Conservation (phyloP, 2,888 invertebrate species). For the Pteria penguin region DNA sequence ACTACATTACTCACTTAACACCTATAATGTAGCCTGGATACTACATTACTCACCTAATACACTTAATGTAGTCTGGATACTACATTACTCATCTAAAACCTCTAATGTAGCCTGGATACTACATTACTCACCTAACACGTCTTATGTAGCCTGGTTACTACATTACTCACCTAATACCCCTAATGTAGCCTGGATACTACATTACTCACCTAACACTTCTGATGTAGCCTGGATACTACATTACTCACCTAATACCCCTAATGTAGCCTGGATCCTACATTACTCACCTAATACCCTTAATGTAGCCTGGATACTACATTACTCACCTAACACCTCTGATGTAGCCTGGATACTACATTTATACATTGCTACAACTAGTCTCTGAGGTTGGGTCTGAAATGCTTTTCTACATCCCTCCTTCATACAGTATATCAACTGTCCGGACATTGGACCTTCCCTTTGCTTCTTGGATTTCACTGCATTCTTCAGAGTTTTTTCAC, state of each 20-base stretch:
- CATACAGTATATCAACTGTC: slow-evolving; percentile 94
- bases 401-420: slow-evolving; percentile 93
- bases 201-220: too few relatives aligned
- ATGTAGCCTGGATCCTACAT: slow-evolving; percentile 90
- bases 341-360: slow-evolving; percentile 90
- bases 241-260: slow-evolving; percentile 89
- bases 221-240: too few relatives aligned
- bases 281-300: slow-evolving; percentile 91
- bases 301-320: not conserved
- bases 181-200: too few relatives aligned
- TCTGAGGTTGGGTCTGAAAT: slow-evolving; percentile 92
- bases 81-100: too few relatives aligned
- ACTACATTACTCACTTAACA: too few relatives aligned
- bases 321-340: slow-evolving; percentile 90
- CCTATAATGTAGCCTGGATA: too few relatives aligned
- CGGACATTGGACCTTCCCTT: slow-evolving; percentile 82
- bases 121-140: too few relatives aligned
- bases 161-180: too few relatives aligned
- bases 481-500: slow-evolving; percentile 12
- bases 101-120: too few relatives aligned
- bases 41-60: too few relatives aligned
- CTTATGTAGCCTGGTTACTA: too few relatives aligned
- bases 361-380: slow-evolving; percentile 98
- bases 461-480: slow-evolving; percentile 20
- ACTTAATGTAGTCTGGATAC: too few relatives aligned